Conservation (phyloP, 2,797 vertebrate genomes). For the Furcifer pardalis region DNA sequence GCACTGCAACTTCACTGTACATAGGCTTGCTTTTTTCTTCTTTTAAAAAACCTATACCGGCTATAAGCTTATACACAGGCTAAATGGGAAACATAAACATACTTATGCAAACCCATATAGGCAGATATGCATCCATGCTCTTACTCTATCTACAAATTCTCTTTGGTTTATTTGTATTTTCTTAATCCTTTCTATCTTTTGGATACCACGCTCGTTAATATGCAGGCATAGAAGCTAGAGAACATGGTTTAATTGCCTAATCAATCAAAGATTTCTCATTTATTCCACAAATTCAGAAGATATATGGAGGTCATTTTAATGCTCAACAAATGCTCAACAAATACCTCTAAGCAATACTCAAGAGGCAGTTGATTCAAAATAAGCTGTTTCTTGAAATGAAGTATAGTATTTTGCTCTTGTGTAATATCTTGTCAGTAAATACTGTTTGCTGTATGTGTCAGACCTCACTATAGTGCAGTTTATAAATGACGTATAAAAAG, state of each 20-base stretch:
- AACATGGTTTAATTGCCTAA: slow-evolving; percentile 64
- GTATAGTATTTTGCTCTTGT: not conserved
- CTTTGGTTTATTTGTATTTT: slow-evolving; percentile 47
- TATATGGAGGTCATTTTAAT: slow-evolving; percentile 61
- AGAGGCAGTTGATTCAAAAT: slow-evolving; percentile 45
- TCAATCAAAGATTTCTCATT: slow-evolving; percentile 66
- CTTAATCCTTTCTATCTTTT: slow-evolving; percentile 45
- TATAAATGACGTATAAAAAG: slow-evolving; percentile 41
- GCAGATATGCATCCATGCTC: not conserved
- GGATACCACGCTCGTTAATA: slow-evolving; percentile 55
- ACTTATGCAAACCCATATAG: not conserved
- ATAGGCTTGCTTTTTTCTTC: not conserved
- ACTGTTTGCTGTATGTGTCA: slow-evolving; percentile 24
- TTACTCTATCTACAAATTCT: not conserved
- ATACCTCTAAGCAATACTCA: slow-evolving; percentile 45
- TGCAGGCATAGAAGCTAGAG: slow-evolving; percentile 42
- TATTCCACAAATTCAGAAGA: slow-evolving; percentile 37
- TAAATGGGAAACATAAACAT: not conserved
- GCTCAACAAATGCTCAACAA: slow-evolving; percentile 64
- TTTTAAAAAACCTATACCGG: not conserved
- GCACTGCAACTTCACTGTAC: too few species aligned
- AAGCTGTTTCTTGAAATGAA: not conserved
- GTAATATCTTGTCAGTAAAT: slow-evolving; percentile 48
- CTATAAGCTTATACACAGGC: not conserved
- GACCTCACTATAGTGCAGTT: slow-evolving; percentile 27